Evolutionary conservation across 30 jellyfish, hydroid and myxozoan genomes (phyloP).

Genomic region (Nemopilema nomurai): DNA sequence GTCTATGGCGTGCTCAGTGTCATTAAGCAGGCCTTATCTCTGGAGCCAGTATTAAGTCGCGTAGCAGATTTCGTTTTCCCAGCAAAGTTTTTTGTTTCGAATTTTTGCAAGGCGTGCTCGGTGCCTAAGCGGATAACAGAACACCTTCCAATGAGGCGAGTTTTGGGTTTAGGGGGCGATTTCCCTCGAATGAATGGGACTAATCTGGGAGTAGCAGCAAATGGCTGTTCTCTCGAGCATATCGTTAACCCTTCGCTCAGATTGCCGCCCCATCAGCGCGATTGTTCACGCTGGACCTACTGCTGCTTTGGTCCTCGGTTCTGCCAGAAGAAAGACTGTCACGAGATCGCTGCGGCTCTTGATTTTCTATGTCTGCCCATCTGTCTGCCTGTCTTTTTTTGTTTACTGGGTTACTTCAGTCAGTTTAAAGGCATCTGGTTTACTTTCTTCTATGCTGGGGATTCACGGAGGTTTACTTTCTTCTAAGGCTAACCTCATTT

Average conservation of each 20-base stretch:
- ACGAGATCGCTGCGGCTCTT: no score
- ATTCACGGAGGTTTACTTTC: no score
- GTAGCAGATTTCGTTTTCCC: constrained; percentile 13
- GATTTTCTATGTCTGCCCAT: no score
- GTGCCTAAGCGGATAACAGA: constrained; percentile 1
- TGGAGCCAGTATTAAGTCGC: neutral
- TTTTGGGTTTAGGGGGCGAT: neutral
- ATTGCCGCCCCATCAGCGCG: neutral
- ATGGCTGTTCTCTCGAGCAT: neutral
- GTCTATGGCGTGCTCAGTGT: neutral
- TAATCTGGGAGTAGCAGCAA: neutral
- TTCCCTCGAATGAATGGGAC: neutral
- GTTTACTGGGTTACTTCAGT: no score
- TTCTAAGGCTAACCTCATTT: no score
- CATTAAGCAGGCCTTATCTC: neutral
- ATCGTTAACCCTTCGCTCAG: neutral
- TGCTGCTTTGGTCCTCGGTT: no score
- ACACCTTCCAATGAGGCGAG: neutral
- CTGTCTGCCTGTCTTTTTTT: no score
- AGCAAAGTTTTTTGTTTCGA: constrained; percentile 1
- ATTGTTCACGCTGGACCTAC: neutral
- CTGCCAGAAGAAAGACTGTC: neutral
- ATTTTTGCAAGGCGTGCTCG: neutral
- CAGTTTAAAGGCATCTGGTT: no score
- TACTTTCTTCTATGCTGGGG: no score